Base-by-base conservation (phyloP, 2,797 vertebrate species). In the Micropoecilia bifurca region DNA sequence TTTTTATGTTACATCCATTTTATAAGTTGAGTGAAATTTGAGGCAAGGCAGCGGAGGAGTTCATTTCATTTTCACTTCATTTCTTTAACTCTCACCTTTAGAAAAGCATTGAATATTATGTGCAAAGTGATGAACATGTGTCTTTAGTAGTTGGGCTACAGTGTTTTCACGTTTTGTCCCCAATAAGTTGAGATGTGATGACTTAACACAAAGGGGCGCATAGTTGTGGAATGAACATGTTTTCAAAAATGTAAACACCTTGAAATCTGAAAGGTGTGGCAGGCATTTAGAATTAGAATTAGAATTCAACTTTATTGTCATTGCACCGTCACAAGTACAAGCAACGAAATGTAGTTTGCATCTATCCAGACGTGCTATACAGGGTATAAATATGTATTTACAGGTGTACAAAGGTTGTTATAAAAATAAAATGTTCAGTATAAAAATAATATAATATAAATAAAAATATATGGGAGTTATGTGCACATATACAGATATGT, bases 21-120 rank as follows among this genome's bases (percentile, higher is more conserved):
- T 63, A 91, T 81, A n/a, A 78, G 18, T 75, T 73, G 76, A 69
- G 72, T 91, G 79, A 87, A 89, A 86, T 74, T 41, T 83, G 39
- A 88, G 76, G 71, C 63, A 86, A 87, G 73, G 71, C 78, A 89
- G 72, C 57, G n/a, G 55, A 74, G 22, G 36, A 46, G n/a, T 79
- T 89, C 12, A 71, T 45, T 71, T 71, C 68, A 46, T 71, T 71
- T 45, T 30, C 43, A 71, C 68, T 71, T 46, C 43, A 71, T 71
- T 69, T 46, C n/a, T 71, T 46, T 45, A n/a, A 28, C 68, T 30
- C 68, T 28, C 13, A 18, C 12, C 68, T 22, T 46, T 45, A 46
- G 68, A 46, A 45, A 28, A 71, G 46, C 43, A 71, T 71, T 46
- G 3, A 71, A 28, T 28, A 28, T 43, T 45, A 50, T 14, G 12